Evolutionary conservation across 2,797 vertebrate genomes (phyloP).

Genomic region (Pipistrellus pipistrellus): DNA sequence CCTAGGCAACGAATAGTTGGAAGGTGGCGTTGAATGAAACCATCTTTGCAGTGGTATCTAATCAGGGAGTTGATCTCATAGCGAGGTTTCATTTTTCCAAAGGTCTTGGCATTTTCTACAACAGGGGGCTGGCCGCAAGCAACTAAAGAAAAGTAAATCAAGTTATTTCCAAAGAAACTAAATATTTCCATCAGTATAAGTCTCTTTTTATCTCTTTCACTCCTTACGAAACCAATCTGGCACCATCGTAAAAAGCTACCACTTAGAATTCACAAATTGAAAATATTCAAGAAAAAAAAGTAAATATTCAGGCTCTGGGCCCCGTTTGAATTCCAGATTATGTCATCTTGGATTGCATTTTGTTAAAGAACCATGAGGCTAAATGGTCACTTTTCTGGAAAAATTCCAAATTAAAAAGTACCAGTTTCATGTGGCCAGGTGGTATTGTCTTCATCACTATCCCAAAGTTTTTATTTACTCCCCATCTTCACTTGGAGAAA

Average conservation of each 20-base stretch:
- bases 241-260: background rate
- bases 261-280: conserved; percentile 27
- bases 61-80: conserved; percentile 98
- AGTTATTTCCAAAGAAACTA: conserved; percentile 72
- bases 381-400: background rate
- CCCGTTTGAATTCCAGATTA: background rate
- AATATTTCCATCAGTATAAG: background rate
- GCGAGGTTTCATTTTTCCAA: conserved; percentile 93
- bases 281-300: conserved; percentile 24
- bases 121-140: conserved; percentile 96
- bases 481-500: background rate
- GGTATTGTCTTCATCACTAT: background rate
- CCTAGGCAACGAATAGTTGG: conserved; percentile 96
- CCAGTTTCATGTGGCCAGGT: background rate
- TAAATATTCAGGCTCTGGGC: background rate
- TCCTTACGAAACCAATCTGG: background rate
- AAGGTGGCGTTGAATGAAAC: conserved; percentile 97
- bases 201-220: background rate
- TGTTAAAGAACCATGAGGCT: background rate
- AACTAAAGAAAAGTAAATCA: conserved; percentile 89
- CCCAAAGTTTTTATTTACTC: background rate
- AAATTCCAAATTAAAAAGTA: background rate
- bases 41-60: conserved; percentile 96
- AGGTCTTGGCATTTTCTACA: conserved; percentile 96
- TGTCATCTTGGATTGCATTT: conserved; percentile 14